Base-by-base conservation (phyloP, 2,888 invertebrate species). In the Tachina lurida region DNA sequence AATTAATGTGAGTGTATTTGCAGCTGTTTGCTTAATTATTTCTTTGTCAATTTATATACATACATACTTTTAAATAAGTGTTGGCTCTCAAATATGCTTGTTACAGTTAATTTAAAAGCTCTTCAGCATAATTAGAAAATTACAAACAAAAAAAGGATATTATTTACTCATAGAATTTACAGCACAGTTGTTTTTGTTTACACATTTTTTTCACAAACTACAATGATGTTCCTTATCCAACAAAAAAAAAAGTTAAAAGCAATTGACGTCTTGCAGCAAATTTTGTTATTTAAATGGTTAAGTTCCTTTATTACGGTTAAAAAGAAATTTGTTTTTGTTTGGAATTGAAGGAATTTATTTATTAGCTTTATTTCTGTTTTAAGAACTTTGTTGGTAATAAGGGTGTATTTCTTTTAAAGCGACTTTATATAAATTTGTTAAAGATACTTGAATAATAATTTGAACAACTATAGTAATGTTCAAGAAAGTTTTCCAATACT, bases 121-220 rank as follows among this genome's bases (percentile, higher is more conserved):
- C 67, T 80, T 74, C 74, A 71, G 71, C 49, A 49, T 73, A 73
- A 80, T 84, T 76, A 76, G 78, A 56, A 76, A 80, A 80, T 73
- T 71, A 60, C 58, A 68, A 43, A 62, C 31, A 31, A 62, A 52
- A 45, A 52, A 65, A 9, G n/a, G 56, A 12, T 84, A 79, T 79
- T 75, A 84, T 76, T 84, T 80, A 76, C 71, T 76, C 15, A 76
- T 67, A 60, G 65, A 76, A 63, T 70, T 79, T 71, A 52, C 54
- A 73, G 60, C 60, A 63, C 62, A 78, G 15, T 52, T 62, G 49
- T 60, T 47, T n/a, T 15, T 17, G 41, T 19, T 54, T 54, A 10
- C 43, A 9, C 8, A 3, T 15, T 22, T 60, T 47, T 7, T n/a
- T n/a, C n/a, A n/a, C n/a, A n/a, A n/a, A 31, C 3, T 58, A 3